Conservation (phyloP, 2,797 vertebrate genomes). For the Parauchenoglanis ngamensis region DNA sequence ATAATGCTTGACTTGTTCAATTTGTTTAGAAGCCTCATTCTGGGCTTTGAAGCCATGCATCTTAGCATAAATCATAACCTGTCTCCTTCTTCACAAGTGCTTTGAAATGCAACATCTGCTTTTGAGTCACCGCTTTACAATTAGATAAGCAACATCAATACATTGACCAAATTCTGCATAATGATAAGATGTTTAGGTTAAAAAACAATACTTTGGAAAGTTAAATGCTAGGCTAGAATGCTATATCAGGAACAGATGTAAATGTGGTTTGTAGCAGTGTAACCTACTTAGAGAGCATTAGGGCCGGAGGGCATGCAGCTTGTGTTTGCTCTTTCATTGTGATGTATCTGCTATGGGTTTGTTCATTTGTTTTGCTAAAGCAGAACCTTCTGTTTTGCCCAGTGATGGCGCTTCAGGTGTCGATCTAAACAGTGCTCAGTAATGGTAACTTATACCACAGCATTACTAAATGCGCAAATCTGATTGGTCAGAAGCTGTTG, state of each 20-base stretch:
- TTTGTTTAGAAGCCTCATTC: constrained; percentile 85
- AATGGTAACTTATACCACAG: neutral
- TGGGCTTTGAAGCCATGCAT: constrained; percentile 85
- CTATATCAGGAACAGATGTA: constrained; percentile 59
- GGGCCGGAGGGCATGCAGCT: constrained; percentile 76
- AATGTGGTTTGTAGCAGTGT: constrained; percentile 71
- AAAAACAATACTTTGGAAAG: constrained; percentile 14
- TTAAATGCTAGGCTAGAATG: constrained; percentile 53
- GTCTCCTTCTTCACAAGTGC: constrained; percentile 79
- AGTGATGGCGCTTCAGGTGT: constrained; percentile 63
- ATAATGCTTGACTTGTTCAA: constrained; percentile 90
- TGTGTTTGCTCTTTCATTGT: constrained; percentile 81
- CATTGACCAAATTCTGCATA: constrained; percentile 79
- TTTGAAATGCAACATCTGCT: constrained; percentile 88
- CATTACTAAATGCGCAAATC: neutral
- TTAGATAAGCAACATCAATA: constrained; percentile 83
- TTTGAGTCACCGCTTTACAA: constrained; percentile 81
- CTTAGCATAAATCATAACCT: constrained; percentile 91
- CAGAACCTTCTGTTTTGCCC: constrained; percentile 74
- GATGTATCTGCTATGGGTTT: constrained; percentile 77
- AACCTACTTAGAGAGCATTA: constrained; percentile 78
- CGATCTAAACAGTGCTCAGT: constrained; percentile 59
- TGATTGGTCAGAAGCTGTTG: neutral
- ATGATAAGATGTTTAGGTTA: constrained; percentile 67
- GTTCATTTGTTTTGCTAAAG: constrained; percentile 83